These are phyloP conservation scores for Melierax canorus DNA, from an alignment of 2,113 vertebrate species.

Conservation along the genomic window DNA sequence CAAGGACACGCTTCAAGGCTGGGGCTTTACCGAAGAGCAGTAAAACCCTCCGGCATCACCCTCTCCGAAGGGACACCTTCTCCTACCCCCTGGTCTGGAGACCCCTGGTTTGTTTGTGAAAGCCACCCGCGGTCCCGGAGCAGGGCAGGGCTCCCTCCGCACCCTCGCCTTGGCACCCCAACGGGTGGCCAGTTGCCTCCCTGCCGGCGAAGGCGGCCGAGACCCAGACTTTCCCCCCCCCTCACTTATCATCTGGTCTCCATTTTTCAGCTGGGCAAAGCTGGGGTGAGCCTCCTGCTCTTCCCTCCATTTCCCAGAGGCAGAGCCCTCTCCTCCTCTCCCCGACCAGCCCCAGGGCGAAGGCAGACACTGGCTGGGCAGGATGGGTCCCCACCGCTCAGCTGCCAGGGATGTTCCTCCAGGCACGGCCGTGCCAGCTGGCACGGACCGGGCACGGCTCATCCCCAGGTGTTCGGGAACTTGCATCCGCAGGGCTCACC, in stretches of 20 bases:
- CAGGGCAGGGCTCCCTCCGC: neutral
- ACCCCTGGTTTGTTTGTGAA: neutral
- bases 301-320: neutral
- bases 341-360: fast-evolving
- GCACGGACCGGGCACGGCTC: fast-evolving
- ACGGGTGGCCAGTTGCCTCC: neutral
- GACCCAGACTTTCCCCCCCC: neutral
- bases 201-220: fast-evolving
- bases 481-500: neutral
- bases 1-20: neutral
- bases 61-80: neutral
- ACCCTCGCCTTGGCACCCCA: neutral
- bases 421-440: neutral
- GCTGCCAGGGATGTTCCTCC: neutral
- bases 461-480: neutral
- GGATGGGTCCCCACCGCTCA: neutral
- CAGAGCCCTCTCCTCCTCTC: neutral
- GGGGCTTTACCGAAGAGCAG: neutral
- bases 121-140: fast-evolving
- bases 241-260: neutral
- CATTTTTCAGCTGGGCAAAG: neutral
- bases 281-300: neutral
- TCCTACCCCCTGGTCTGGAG: fast-evolving
- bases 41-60: neutral
- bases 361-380: neutral